Evolutionary conservation across 2,797 vertebrate species (phyloP).

Genomic region (Anableps anableps): DNA sequence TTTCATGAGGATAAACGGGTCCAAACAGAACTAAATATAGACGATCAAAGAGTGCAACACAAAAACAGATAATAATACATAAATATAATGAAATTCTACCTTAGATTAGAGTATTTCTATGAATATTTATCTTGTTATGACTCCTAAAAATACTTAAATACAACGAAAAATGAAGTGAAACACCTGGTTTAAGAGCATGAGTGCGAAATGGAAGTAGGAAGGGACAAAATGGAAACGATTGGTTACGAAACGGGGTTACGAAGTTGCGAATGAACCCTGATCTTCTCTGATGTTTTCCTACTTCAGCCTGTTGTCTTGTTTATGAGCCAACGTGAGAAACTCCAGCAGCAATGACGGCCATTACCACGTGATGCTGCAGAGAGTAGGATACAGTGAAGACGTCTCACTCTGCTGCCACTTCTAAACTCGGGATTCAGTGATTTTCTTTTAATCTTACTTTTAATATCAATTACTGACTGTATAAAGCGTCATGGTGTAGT

Average conservation of each 20-base stretch:
- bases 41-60: too few relatives aligned
- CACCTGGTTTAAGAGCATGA: neutral
- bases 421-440: neutral
- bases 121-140: neutral
- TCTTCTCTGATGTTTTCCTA: neutral
- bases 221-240: neutral
- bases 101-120: neutral
- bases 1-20: too few relatives aligned
- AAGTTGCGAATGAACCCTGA: neutral
- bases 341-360: slow-evolving; percentile 7
- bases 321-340: slow-evolving; percentile 17
- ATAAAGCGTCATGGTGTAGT: neutral
- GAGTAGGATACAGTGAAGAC: fast-evolving
- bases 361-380: slow-evolving; percentile 55
- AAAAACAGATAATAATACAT: too few relatives aligned
- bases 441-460: neutral
- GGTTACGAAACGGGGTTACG: neutral
- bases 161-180: neutral
- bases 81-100: neutral
- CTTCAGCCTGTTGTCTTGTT: neutral
- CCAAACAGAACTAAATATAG: too few relatives aligned
- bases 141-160: neutral
- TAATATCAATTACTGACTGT: neutral
- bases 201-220: neutral
- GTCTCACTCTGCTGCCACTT: slow-evolving; percentile 31